Base-by-base conservation (phyloP, 2,113 vertebrate genomes). In the Plotosus lineatus region DNA sequence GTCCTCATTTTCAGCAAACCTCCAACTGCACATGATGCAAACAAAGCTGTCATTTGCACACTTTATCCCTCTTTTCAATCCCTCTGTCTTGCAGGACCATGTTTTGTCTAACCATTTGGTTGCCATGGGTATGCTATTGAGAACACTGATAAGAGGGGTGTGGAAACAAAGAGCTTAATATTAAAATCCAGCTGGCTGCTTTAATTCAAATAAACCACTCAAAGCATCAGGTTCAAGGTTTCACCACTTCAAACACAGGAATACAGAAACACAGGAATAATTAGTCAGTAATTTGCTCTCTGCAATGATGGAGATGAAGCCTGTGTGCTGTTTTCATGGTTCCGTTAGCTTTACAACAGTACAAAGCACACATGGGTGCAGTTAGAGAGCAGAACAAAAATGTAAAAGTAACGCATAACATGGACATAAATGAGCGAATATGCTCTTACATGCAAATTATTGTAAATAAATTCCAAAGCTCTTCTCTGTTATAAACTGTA, bases 41-140 rank as follows among this genome's bases (percentile, higher is more conserved):
- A n/a, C 26, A n/a, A 46, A 58, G 33, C 33, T 83, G 82, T 82
- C 85, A 80, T 78, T 86, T 84, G 68, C 81, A 83, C 72, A 53
- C 42, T 82, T 55, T 61, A 40, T 60, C 53, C 51, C 19, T 46
- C 61, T 23, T 71, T 42, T 46, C 50, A 19, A 53, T 48, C 48
- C 48, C 77, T 46, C 28, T 63, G 79, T 81, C 71, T 83, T 79
- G 69, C 60, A 2, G n/a, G n/a, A n/a, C n/a, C n/a, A 5, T 85
- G 75, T 19, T 17, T 74, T 68, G 65, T 87, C 84, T 87, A 81
- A 84, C 80, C 77, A 85, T 79, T 77, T 73, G 5, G 90, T 93
- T 89, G 58, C 91, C 87, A 92, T 91, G 88, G 90, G 40, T n/a
- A 87, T 88, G 21, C 56, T 85, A 86, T 92, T 86, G 90, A 93